Evolutionary conservation across 2,888 invertebrate genomes (phyloP).

Genomic region (Syritta pipiens): DNA sequence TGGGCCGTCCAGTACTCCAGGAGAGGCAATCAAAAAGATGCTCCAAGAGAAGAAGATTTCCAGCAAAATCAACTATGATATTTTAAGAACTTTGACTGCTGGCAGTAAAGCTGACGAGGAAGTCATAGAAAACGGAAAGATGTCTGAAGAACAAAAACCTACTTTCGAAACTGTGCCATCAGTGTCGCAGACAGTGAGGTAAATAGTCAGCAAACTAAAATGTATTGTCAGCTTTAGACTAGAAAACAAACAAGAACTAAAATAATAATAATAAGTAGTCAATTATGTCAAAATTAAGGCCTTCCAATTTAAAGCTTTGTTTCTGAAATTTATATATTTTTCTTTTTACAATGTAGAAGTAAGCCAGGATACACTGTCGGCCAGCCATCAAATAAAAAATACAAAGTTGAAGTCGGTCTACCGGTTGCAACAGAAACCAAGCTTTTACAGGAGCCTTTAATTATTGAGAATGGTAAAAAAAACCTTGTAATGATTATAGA

Average conservation of each 20-base stretch:
- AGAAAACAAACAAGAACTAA: no score
- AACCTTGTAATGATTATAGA: neutral
- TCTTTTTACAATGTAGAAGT: conserved; percentile 55
- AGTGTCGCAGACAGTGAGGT: conserved; percentile 70
- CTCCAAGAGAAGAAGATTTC: conserved; percentile 97
- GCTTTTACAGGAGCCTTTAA: conserved; percentile 70
- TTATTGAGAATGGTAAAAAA: conserved; percentile 73
- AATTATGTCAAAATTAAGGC: no score
- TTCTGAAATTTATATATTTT: neutral
- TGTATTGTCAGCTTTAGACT: no score
- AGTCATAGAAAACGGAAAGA: neutral
- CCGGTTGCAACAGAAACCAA: conserved; percentile 72
- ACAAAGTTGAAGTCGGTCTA: conserved; percentile 74
- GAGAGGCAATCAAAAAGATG: conserved; percentile 98
- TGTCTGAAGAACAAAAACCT: neutral
- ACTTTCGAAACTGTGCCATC: no score
- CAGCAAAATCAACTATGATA: conserved; percentile 98
- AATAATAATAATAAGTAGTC: no score
- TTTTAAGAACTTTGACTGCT: conserved; percentile 87
- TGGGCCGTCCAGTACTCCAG: conserved; percentile 85
- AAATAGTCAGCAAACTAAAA: no score
- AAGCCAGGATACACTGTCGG: conserved; percentile 73
- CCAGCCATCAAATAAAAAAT: conserved; percentile 73
- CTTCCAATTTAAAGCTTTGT: no score
- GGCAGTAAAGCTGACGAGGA: conserved; percentile 44